A percentile compares a stretch with the other conserved stretches of the same genome.
phyloP scores from a whole-genome alignment of 1,140 invertebrate genomes.

The Apolygus lucorum region DNA sequence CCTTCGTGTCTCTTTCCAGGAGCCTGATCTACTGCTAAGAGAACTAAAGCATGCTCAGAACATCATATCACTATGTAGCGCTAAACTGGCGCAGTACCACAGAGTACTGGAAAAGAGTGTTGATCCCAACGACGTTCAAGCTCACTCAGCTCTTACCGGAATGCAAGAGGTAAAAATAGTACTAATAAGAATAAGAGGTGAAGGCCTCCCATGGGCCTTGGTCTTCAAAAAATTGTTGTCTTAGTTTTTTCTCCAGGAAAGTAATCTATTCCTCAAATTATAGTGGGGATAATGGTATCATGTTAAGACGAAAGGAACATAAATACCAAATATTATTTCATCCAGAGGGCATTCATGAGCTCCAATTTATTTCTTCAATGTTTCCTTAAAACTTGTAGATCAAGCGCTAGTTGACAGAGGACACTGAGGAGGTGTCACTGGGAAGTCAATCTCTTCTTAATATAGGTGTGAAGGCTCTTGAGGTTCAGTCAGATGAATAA shows the following conservation, averaged over 20 bases:
- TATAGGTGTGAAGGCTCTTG: too few relatives aligned
- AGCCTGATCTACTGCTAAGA: slow-evolving; percentile 38
- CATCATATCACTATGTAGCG: slow-evolving; percentile 39
- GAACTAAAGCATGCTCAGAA: slow-evolving; percentile 41
- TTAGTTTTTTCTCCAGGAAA: not conserved
- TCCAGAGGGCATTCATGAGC: too few relatives aligned
- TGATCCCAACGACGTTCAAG: slow-evolving; percentile 34
- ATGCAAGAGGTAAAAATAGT: slow-evolving; percentile 41
- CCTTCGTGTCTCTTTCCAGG: slow-evolving; percentile 37
- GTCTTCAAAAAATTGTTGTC: not conserved
- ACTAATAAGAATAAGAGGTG: too few relatives aligned
- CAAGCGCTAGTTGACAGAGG: too few relatives aligned
- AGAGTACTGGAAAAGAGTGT: slow-evolving; percentile 37
- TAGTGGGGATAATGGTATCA: not conserved
- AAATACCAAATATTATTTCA: not conserved
- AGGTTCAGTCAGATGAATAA: too few relatives aligned
- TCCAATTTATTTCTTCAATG: too few relatives aligned
- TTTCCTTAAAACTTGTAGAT: too few relatives aligned
- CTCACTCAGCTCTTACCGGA: slow-evolving; percentile 39
- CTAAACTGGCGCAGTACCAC: slow-evolving; percentile 40
- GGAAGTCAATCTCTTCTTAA: too few relatives aligned
- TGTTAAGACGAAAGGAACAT: not conserved
- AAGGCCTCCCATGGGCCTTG: not conserved
- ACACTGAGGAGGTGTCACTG: too few relatives aligned
- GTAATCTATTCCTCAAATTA: not conserved